Evolutionary conservation across 2,113 vertebrate species (phyloP).

Genomic region (Ptychochromis oligacanthus): DNA sequence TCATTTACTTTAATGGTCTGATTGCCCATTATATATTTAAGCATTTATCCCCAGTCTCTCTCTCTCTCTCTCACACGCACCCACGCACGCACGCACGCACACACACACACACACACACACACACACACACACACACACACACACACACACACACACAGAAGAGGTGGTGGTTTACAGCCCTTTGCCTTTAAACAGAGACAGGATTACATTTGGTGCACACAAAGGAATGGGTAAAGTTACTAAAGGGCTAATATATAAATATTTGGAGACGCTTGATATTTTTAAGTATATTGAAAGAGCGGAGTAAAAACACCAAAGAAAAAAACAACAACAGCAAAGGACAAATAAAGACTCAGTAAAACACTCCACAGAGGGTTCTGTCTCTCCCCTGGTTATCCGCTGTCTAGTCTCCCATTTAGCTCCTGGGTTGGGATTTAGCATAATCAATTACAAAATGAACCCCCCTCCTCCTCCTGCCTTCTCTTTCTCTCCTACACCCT

Average conservation of each 20-base stretch:
- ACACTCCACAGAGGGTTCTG: slow-evolving; percentile 1
- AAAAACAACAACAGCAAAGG: neutral
- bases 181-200: slow-evolving; percentile 25
- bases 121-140: slow-evolving; percentile 11
- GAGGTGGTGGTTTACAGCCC: slow-evolving; percentile 11
- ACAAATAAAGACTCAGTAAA: slow-evolving; percentile 13
- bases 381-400: slow-evolving; percentile 36
- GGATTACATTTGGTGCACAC: slow-evolving; percentile 13
- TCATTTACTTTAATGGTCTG: too few species aligned
- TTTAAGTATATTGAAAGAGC: neutral
- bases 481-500: neutral
- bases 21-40: too few species aligned
- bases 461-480: neutral
- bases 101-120: slow-evolving; percentile 48
- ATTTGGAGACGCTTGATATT: neutral
- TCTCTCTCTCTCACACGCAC: too few species aligned
- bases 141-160: slow-evolving; percentile 25
- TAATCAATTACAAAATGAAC: slow-evolving; percentile 67
- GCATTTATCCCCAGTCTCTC: too few species aligned
- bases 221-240: neutral
- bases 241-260: neutral
- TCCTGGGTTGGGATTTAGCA: slow-evolving; percentile 53
- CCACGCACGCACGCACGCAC: too few species aligned
- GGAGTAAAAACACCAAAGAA: neutral
- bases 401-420: slow-evolving; percentile 62